phyloP scores from a whole-genome alignment of 2,113 vertebrate species.

The Callaeas wilsoni region DNA sequence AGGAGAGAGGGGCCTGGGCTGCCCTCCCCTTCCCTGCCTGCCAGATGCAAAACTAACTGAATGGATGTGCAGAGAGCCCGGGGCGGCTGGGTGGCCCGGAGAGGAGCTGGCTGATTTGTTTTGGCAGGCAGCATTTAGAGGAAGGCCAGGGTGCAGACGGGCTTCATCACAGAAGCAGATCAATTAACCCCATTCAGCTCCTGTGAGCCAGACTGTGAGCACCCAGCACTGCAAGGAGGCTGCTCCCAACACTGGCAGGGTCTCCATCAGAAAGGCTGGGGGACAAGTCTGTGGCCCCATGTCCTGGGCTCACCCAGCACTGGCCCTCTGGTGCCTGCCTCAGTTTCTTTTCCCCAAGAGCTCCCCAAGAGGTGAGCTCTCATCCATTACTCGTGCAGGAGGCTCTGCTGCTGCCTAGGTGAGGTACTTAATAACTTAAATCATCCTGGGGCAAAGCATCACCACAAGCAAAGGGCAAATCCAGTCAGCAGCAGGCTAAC shows the following conservation, averaged over 20 bases:
- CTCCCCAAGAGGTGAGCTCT: background rate
- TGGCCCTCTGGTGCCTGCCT: background rate
- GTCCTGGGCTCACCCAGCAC: background rate
- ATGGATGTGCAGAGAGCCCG: background rate
- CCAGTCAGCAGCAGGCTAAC: background rate
- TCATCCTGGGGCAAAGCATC: background rate
- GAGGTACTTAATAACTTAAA: background rate
- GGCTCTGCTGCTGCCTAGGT: background rate
- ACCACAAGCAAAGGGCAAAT: background rate
- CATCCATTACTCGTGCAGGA: background rate
- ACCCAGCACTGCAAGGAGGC: background rate
- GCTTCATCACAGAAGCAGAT: slow-evolving; percentile 54
- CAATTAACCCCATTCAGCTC: slow-evolving; percentile 43
- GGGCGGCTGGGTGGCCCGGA: background rate
- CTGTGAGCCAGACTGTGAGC: background rate
- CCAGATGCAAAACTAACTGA: background rate
- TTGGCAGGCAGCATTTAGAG: slow-evolving; percentile 46
- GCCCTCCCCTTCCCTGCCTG: background rate
- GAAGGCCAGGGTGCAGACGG: background rate
- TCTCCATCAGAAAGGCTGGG: background rate
- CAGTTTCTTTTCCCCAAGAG: background rate
- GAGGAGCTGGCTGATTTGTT: slow-evolving; percentile 33
- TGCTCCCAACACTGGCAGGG: background rate
- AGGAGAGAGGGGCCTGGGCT: background rate
- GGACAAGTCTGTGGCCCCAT: accelerated